Base-by-base conservation (phyloP, 2,888 invertebrate genomes). In the Pandemis cinnamomeana region DNA sequence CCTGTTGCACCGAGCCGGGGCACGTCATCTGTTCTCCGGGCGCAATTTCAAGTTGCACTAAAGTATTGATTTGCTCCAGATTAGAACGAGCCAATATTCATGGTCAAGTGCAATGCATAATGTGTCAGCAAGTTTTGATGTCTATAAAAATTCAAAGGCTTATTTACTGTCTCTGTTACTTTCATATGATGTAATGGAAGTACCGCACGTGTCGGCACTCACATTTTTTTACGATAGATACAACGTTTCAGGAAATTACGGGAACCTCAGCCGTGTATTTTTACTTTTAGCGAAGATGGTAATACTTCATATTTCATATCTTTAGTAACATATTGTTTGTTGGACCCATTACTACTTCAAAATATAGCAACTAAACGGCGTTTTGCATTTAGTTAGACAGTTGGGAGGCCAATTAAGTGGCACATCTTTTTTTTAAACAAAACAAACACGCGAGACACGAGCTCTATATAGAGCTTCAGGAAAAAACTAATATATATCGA, bases 11-110 rank as follows among this genome's bases (percentile, higher is more conserved):
- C 20, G 20, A 51, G 58, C 11, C 27, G 58, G 53, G 27, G 58
- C 58, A 20, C 63, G 63, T 55, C 68, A 70, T 70, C 73, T 70
- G 70, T 48, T 66, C 70, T 61, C 66, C 60, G 42, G 55, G 69
- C 72, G 27, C 70, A 66, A 73, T 70, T 74, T 61, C 66, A 53
- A 60, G 61, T 53, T 74, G 66, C 66, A 74, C 61, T 66, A 48
- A 53, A 53, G 70, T 74, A 74, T 74, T 74, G 73, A 74, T 74
- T 74, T 74, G 61, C 36, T 53, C 36, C 44, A 48, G 64, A 61
- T 36, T 70, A 74, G 70, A 53, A 51, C 64, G 44, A 73, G 69
- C 64, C 51, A 60, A 51, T 53, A 64, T 74, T 70, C 61, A 42
- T 36, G 53, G 66, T 61, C 70, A 70, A 66, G 44, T 70, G 73